These are phyloP conservation scores for Glareola pratincola DNA, from an alignment of 2,113 vertebrate species.

Conservation along the genomic window DNA sequence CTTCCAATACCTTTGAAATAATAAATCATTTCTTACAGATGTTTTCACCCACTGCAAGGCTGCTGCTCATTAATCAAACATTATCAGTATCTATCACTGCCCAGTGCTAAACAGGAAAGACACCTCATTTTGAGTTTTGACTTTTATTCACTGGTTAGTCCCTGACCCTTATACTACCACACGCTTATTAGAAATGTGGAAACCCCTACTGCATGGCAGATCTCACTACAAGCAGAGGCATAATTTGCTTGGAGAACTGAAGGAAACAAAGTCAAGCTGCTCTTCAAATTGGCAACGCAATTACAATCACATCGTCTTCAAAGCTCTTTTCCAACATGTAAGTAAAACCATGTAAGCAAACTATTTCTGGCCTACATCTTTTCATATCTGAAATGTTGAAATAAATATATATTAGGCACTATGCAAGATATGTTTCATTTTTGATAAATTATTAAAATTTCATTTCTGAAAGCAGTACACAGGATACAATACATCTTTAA, in stretches of 20 bases:
- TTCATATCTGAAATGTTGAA: background rate
- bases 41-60: conserved; percentile 75
- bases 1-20: conserved; percentile 79
- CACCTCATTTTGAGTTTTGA: conserved; percentile 75
- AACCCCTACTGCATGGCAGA: background rate
- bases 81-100: conserved; percentile 83
- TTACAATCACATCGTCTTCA: conserved; percentile 7
- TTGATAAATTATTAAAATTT: conserved; percentile 63
- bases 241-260: background rate
- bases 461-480: conserved; percentile 35
- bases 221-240: background rate
- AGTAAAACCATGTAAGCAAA: conserved; percentile 22
- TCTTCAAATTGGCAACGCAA: conserved; percentile 15
- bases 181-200: conserved; percentile 52
- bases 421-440: background rate
- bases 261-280: conserved; percentile 5
- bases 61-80: conserved; percentile 85
- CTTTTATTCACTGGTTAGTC: conserved; percentile 75
- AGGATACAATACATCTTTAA: background rate
- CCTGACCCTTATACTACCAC: conserved; percentile 67
- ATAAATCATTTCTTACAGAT: conserved; percentile 87
- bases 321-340: background rate
- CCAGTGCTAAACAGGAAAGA: conserved; percentile 67
- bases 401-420: background rate
- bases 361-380: background rate